Percentiles rank a stretch among this genome's conserved stretches.
Evolutionary conservation across 1,140 invertebrate species (phyloP).

Genomic region (Hesperophylax magnus): DNA sequence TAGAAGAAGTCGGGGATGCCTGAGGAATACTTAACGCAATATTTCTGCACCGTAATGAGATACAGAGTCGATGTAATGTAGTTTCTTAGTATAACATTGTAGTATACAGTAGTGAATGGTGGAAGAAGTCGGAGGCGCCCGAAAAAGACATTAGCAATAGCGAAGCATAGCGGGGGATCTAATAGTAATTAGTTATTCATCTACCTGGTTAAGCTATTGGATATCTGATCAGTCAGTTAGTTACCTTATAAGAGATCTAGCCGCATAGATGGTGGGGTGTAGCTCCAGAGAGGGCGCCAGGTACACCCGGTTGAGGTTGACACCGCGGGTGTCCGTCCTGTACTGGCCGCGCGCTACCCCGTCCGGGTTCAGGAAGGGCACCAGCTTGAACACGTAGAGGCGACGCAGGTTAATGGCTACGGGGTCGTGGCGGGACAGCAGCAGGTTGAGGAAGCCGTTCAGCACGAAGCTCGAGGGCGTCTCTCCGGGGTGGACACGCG

Average conservation of each 20-base stretch:
- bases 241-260: constrained; percentile 82
- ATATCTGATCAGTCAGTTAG: neutral
- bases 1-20: too few relatives aligned
- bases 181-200: too few relatives aligned
- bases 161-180: too few relatives aligned
- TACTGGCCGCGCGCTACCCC: constrained; percentile 93
- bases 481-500: constrained; percentile 94
- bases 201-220: too few relatives aligned
- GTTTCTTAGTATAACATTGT: too few relatives aligned
- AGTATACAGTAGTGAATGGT: too few relatives aligned
- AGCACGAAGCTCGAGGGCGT: constrained; percentile 95
- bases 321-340: constrained; percentile 89
- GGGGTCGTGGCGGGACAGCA: constrained; percentile 81
- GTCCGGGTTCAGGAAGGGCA: constrained; percentile 95
- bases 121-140: too few relatives aligned
- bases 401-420: constrained; percentile 81
- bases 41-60: too few relatives aligned
- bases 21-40: too few relatives aligned
- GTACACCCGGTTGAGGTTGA: constrained; percentile 93
- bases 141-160: too few relatives aligned
- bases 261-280: constrained; percentile 89
- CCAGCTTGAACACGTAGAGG: constrained; percentile 91
- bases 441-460: constrained; percentile 89
- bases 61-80: too few relatives aligned
- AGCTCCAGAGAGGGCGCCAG: constrained; percentile 80